Evolutionary conservation across 2,888 invertebrate species (phyloP).

Genomic region (Oegoconia quadripuncta): DNA sequence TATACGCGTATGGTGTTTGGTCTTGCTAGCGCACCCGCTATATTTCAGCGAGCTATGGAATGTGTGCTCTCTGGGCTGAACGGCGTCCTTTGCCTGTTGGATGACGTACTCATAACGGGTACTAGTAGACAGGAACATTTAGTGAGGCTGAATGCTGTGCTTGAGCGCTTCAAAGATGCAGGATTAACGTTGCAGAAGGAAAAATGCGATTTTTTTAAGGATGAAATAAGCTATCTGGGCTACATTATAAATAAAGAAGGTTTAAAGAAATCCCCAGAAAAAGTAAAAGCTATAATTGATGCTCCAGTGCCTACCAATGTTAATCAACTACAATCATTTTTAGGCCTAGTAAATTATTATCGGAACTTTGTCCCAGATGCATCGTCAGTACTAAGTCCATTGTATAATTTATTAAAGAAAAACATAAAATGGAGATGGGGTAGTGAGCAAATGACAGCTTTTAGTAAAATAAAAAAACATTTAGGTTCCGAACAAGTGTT

Average conservation of each 20-base stretch:
- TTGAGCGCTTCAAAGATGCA: constrained; percentile 1
- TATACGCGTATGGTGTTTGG: constrained; percentile 14
- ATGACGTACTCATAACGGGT: constrained; percentile 1
- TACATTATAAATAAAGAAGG: constrained; percentile 2
- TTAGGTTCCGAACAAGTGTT: constrained; percentile 15
- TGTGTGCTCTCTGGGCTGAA: constrained; percentile 8
- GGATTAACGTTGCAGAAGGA: constrained; percentile 8
- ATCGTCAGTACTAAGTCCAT: not conserved
- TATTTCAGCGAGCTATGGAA: constrained; percentile 16
- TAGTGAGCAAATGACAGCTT: not conserved
- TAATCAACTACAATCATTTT: constrained; percentile 1
- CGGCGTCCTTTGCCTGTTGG: constrained; percentile 6
- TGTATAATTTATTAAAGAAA: constrained; percentile 1
- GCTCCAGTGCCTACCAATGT: not conserved
- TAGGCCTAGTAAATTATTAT: constrained; percentile 4
- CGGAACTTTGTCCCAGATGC: constrained; percentile 1
- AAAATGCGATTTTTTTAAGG: constrained; percentile 4
- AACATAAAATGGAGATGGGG: not conserved
- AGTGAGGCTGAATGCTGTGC: not conserved
- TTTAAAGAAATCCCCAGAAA: not conserved
- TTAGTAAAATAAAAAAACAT: constrained; percentile 1
- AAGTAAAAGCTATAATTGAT: not conserved
- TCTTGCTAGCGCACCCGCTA: constrained; percentile 15
- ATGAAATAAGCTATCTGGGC: not conserved
- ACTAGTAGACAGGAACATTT: not conserved